Conservation (phyloP, 2,113 vertebrate genomes). For the Amphiprion ocellaris region DNA sequence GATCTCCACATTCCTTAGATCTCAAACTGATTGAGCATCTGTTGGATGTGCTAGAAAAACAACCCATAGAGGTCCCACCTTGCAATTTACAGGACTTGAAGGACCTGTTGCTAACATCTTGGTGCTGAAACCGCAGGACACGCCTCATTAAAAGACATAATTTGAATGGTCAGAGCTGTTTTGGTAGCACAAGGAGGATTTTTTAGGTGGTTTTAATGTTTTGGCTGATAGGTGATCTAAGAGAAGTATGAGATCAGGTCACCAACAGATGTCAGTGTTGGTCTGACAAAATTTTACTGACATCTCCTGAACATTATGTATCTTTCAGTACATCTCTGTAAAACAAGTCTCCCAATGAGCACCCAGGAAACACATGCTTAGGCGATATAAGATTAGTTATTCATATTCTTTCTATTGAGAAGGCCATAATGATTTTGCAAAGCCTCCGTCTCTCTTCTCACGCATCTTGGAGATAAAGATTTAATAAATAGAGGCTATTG, state of each 20-base stretch:
- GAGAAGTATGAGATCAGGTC: constrained; percentile 1
- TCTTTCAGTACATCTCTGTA: background rate
- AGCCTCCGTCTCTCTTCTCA: background rate
- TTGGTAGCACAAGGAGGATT: too few relatives aligned
- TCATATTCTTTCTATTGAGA: background rate
- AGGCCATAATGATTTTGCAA: background rate
- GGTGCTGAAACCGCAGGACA: too few relatives aligned
- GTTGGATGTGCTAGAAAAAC: too few relatives aligned
- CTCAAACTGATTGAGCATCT: too few relatives aligned
- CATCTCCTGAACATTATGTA: background rate
- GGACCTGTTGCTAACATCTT: too few relatives aligned
- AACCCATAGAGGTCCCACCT: too few relatives aligned
- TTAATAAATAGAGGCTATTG: constrained; percentile 23
- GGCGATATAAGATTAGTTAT: background rate
- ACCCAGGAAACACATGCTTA: background rate
- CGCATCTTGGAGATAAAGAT: constrained; percentile 21
- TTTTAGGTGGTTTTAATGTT: background rate
- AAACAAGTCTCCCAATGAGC: constrained; percentile 2
- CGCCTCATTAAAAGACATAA: too few relatives aligned
- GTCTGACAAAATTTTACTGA: constrained; percentile 48
- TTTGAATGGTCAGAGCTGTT: too few relatives aligned
- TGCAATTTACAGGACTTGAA: too few relatives aligned
- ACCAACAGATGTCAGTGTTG: constrained; percentile 84
- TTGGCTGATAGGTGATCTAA: background rate
- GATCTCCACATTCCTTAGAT: too few relatives aligned